phyloP scores from a whole-genome alignment of 2,888 invertebrate species.

The Dynastes tityus region DNA sequence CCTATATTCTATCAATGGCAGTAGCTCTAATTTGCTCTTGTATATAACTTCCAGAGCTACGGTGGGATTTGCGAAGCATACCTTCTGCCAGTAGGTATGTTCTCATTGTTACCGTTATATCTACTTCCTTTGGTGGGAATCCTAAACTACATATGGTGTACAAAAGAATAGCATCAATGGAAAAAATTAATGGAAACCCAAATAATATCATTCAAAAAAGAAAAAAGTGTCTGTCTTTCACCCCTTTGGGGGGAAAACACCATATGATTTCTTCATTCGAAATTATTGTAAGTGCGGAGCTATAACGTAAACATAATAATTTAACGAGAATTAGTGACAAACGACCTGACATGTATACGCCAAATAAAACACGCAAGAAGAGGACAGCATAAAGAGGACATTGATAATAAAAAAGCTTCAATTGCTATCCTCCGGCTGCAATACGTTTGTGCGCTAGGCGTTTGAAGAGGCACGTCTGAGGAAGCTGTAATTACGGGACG shows the following conservation, averaged over 20 bases:
- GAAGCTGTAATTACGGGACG: conserved; percentile 30
- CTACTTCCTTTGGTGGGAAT: too few species aligned
- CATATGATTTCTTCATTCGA: conserved; percentile 29
- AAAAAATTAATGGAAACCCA: conserved; percentile 20
- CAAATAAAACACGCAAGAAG: conserved; percentile 25
- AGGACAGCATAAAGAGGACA: not conserved
- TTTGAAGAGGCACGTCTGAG: not conserved
- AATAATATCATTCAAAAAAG: conserved; percentile 25
- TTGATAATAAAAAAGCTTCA: conserved; percentile 27
- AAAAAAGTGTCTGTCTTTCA: conserved; percentile 17
- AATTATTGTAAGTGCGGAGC: conserved; percentile 32
- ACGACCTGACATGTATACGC: conserved; percentile 28
- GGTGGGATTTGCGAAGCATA: too few species aligned
- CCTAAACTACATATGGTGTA: too few species aligned
- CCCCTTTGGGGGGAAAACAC: not conserved
- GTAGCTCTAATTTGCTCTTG: too few species aligned
- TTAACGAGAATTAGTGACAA: conserved; percentile 41
- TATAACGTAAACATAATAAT: conserved; percentile 37
- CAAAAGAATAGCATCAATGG: not conserved
- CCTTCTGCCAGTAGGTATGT: too few species aligned
- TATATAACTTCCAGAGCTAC: too few species aligned
- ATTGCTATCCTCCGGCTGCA: conserved; percentile 13
- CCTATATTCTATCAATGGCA: too few species aligned
- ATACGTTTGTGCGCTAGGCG: not conserved
- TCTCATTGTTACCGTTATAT: too few species aligned